Evolutionary conservation across 1,140 invertebrate genomes (phyloP), one percentile per base, ranked within the genome.

Genomic region (Eueides isabella): DNA sequence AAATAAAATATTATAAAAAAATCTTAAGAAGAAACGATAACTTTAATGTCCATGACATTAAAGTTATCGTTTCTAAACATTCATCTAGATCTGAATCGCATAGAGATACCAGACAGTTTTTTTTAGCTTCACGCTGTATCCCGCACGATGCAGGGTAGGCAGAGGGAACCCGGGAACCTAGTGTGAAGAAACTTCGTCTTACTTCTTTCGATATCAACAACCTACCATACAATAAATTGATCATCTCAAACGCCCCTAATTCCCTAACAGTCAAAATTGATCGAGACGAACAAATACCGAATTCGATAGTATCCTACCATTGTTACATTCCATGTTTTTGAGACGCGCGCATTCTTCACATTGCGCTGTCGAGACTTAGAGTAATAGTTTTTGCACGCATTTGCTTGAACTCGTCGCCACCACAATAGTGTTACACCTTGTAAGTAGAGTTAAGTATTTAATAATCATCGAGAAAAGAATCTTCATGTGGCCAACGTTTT

Each of bases 311-410:
- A 85, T 87, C 85, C 85, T 75, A 75, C 88, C 87, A 90, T 90
- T 90, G 88, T 90, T 90, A 70, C 82, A 90, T 90, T 89, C 88
- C 86, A 38, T 73, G 83, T 90, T 90, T 90, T 89, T 89, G 83
- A 84, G 65, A 64, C 31, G 23, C 72, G 62, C 76, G 74, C 81
- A 90, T 90, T 89, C 88, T 73, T 76, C 1, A 71, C 82, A 82
- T 82, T 61, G 78, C 76, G 70, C 72, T 66, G 61, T 67, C 71
- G 72, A 75, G 72, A 75, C 82, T 75, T 76, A 76, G 68, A 67
- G 72, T 67, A 72, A 79, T 71, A 77, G 66, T 84, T 85, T 89
- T 87, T 84, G 78, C 76, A 61, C 78, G 71, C 79, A 81, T 85
- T 81, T 78, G 67, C 69, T 65, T 71, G 74, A 74, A 77, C 78